Conservation (phyloP, 2,888 invertebrate species). For the Trisateles emortualis region DNA sequence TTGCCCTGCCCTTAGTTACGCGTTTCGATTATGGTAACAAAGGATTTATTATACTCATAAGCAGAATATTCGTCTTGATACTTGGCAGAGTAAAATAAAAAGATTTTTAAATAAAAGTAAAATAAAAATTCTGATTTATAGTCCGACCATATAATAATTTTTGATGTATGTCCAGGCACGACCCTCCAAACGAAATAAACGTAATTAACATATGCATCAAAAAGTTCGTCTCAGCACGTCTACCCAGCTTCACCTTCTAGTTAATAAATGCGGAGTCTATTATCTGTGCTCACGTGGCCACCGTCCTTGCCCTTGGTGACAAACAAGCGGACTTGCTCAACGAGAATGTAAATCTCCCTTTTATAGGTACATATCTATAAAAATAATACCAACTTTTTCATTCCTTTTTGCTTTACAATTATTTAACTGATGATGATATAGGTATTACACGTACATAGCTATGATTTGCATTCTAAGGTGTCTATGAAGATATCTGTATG, state of each 20-base stretch:
- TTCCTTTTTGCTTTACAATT: conserved; percentile 23
- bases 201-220: not conserved
- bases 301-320: conserved; percentile 67
- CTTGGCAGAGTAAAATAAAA: no score
- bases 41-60: no score
- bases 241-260: conserved; percentile 12
- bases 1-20: no score
- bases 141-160: no score
- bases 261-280: conserved; percentile 39
- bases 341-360: conserved; percentile 62
- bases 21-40: no score
- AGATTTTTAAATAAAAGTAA: no score
- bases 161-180: not conserved
- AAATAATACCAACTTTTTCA: conserved; percentile 45
- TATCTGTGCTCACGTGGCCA: conserved; percentile 42
- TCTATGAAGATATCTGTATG: no score
- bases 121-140: no score
- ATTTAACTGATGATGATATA: no score
- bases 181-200: not conserved
- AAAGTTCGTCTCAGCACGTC: not conserved
- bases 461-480: no score
- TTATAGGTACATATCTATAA: conserved; percentile 42
- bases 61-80: no score
- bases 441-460: no score
- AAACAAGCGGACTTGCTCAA: conserved; percentile 50